These are phyloP conservation scores for Actias luna DNA, from an alignment of 2,888 invertebrate species.

Conservation along the genomic window DNA sequence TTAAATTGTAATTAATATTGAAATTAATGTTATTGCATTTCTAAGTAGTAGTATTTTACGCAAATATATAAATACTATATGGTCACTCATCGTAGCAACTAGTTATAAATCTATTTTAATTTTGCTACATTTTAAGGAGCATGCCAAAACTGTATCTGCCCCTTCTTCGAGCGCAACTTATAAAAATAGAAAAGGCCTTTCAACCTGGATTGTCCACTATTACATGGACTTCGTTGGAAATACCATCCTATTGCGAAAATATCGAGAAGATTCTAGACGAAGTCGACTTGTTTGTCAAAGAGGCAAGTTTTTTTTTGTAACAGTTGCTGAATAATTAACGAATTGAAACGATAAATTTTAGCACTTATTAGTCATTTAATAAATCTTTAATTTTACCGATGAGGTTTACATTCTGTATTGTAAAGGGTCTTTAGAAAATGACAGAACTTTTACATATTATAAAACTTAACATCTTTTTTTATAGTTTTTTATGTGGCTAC, in stretches of 20 bases:
- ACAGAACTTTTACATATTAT: neutral
- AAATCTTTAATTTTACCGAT: too few relatives aligned
- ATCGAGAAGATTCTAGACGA: constrained; percentile 81
- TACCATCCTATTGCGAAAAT: constrained; percentile 82
- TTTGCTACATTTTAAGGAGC: constrained; percentile 42
- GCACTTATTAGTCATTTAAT: too few relatives aligned
- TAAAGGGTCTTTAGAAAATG: too few relatives aligned
- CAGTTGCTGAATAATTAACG: neutral
- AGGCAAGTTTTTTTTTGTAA: constrained; percentile 54
- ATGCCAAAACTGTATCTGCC: constrained; percentile 87
- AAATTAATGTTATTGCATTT: too few relatives aligned
- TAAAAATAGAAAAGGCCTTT: constrained; percentile 86
- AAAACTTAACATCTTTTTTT: too few relatives aligned
- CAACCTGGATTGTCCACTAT: constrained; percentile 89
- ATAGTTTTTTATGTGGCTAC: too few relatives aligned
- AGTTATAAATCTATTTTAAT: neutral
- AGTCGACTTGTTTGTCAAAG: constrained; percentile 85
- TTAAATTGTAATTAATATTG: neutral
- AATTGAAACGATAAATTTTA: neutral
- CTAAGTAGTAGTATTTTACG: too few relatives aligned
- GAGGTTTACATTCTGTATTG: neutral
- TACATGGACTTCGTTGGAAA: constrained; percentile 91
- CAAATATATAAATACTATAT: too few relatives aligned
- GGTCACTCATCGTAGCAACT: neutral
- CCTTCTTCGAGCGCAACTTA: constrained; percentile 84